A percentile compares a stretch with the other conserved stretches of the same genome.
Evolutionary conservation across 2,888 invertebrate species (phyloP).

Genomic region (Xylota sylvarum): DNA sequence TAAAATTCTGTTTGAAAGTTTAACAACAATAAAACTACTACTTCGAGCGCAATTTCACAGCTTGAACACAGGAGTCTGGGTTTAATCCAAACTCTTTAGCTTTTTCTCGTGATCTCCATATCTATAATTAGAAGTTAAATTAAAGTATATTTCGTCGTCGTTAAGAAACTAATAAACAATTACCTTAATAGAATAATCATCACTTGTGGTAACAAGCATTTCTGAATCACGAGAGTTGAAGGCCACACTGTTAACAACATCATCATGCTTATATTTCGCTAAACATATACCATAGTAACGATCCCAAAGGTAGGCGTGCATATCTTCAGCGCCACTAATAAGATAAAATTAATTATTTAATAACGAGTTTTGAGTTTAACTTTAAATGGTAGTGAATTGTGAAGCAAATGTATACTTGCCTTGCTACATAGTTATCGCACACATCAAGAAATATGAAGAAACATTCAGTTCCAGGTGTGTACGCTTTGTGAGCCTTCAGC

Average conservation of each 20-base stretch:
- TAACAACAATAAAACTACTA: constrained; percentile 12
- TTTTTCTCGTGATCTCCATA: constrained; percentile 82
- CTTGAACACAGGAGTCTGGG: constrained; percentile 24
- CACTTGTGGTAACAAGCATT: constrained; percentile 93
- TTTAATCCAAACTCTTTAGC: constrained; percentile 78
- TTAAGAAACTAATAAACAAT: constrained; percentile 88
- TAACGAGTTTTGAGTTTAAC: background rate
- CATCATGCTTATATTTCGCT: constrained; percentile 90
- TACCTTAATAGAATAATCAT: constrained; percentile 91
- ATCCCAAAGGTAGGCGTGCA: constrained; percentile 94
- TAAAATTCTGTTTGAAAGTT: constrained; percentile 10
- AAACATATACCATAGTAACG: constrained; percentile 92
- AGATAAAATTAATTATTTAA: constrained; percentile 72
- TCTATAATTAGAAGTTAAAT: constrained; percentile 65
- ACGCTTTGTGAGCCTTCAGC: constrained; percentile 92
- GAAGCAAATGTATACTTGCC: constrained; percentile 84
- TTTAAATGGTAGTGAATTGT: background rate
- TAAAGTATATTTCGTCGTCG: background rate
- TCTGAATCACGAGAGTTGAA: constrained; percentile 93
- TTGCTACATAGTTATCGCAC: constrained; percentile 92
- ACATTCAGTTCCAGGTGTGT: constrained; percentile 93
- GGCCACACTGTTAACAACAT: constrained; percentile 94
- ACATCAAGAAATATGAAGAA: constrained; percentile 95
- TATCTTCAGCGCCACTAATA: constrained; percentile 93
- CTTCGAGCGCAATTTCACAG: constrained; percentile 43